Percentiles rank a stretch among this genome's conserved stretches.
Evolutionary conservation across 1,140 invertebrate species (phyloP).

Genomic region (Cardiocondyla obscurior): DNA sequence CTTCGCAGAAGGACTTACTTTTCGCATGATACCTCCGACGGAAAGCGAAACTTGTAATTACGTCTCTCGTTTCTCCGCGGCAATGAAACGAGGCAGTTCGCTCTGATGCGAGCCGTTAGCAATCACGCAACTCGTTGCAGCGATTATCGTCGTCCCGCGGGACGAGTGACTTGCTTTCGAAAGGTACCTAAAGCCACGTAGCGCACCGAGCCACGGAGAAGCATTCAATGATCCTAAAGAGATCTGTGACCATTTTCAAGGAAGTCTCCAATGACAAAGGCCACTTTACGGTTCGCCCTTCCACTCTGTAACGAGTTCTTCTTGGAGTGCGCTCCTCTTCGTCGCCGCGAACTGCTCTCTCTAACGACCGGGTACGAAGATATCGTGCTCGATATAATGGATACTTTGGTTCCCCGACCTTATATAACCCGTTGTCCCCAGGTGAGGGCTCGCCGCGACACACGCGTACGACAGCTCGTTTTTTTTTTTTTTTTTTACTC

Average conservation of each 20-base stretch:
- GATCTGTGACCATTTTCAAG: conserved; percentile 65
- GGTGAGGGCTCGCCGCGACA: conserved; percentile 53
- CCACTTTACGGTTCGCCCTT: conserved; percentile 67
- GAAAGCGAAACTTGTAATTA: conserved; percentile 58
- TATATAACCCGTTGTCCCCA: conserved; percentile 70
- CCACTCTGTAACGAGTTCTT: conserved; percentile 64
- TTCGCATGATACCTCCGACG: conserved; percentile 6
- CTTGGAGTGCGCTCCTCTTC: conserved; percentile 64
- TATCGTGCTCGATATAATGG: conserved; percentile 70
- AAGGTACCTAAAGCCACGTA: neutral
- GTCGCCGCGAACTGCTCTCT: conserved; percentile 61
- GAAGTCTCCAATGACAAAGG: conserved; percentile 73
- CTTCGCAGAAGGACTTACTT: conserved; percentile 22
- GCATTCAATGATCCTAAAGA: conserved; percentile 58
- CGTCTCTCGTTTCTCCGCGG: conserved; percentile 30
- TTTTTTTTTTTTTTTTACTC: conserved; percentile 62
- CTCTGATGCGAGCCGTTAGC: conserved; percentile 56
- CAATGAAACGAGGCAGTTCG: conserved; percentile 49
- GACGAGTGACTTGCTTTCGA: conserved; percentile 42
- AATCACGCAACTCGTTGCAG: conserved; percentile 31
- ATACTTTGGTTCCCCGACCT: conserved; percentile 62
- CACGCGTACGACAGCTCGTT: conserved; percentile 58
- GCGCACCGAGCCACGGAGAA: conserved; percentile 35
- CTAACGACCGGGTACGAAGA: conserved; percentile 68
- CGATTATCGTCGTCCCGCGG: conserved; percentile 58